Evolutionary conservation across 2,113 vertebrate genomes (phyloP), one percentile per base, ranked within the genome.

Genomic region (Sebastes schlegelii): DNA sequence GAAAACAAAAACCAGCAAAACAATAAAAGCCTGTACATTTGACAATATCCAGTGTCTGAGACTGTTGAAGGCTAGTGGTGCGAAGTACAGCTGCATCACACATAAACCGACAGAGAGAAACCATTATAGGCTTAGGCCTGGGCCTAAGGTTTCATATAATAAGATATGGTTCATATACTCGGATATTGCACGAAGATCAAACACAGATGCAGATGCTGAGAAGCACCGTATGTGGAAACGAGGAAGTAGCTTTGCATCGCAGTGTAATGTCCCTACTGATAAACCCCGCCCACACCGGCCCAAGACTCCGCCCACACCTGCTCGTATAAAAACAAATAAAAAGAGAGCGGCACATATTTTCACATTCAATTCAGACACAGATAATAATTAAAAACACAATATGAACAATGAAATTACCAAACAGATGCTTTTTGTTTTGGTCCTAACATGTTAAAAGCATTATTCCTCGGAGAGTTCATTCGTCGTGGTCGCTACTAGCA

Each of bases 121-220:
- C 83, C 80, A 85, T 85, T 74, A 89, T 52, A 91, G 90, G 86
- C 89, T 87, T 14, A 61, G 68, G 72, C 85, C 77, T 8, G 23
- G 57, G 70, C 73, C 75, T 52, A 77, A 79, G 65, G 80, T 80
- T 84, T 80, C 74, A 80, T 76, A 82, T 60, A 76, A 89, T 74
- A 86, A 68, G 70, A 91, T 86, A 83, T 71, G 75, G 89, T 82
- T 86, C 74, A 79, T 89, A 82, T 83, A 92, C 72, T 88, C 23
- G 54, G 82, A 92, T 95, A 96, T 96, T 95, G 95, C 95, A 95
- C 94, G 65, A 92, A 90, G 87, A 87, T 87, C 75, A 85, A 88
- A 89, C 48, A 84, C 74, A 76, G 60, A 93, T 64, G 83, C 75
- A 85, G 88, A 92, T 86, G 88, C 87, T 77, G 74, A 77, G 61